phyloP scores from a whole-genome alignment of 2,797 vertebrate species.

The Enteromius anoplus region DNA sequence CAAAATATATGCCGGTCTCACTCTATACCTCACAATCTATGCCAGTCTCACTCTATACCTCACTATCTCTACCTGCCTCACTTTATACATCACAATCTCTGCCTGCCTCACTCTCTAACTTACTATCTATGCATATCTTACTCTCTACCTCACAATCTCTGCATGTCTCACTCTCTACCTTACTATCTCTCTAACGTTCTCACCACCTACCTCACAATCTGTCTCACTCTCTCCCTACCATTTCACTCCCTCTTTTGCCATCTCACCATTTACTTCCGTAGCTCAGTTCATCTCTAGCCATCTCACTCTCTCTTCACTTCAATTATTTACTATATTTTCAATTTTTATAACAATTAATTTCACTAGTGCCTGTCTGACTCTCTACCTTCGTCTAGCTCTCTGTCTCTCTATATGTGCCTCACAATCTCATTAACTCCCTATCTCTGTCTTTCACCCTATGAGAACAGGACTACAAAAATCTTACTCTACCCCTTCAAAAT shows the following conservation, averaged over 20 bases:
- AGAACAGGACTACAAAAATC: background rate
- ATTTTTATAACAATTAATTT: background rate
- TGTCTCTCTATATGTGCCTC: conserved; percentile 11
- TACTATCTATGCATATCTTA: background rate
- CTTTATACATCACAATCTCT: background rate
- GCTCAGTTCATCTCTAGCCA: background rate
- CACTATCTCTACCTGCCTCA: background rate
- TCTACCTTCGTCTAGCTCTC: background rate
- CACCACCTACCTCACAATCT: background rate
- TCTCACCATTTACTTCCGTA: background rate
- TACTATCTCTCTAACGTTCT: background rate
- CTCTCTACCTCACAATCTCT: background rate
- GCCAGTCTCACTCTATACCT: background rate
- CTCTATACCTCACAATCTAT: conserved; percentile 9
- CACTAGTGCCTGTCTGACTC: background rate
- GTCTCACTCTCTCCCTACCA: background rate
- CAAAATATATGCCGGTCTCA: background rate
- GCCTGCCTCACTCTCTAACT: background rate
- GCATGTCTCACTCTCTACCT: background rate
- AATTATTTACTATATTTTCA: background rate
- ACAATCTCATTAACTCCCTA: background rate
- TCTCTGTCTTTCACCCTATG: background rate
- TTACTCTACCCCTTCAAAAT: background rate
- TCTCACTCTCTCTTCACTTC: background rate
- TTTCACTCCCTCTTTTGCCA: background rate